Evolutionary conservation across 2,888 invertebrate species (phyloP).

Genomic region (Drosophila leonis): DNA sequence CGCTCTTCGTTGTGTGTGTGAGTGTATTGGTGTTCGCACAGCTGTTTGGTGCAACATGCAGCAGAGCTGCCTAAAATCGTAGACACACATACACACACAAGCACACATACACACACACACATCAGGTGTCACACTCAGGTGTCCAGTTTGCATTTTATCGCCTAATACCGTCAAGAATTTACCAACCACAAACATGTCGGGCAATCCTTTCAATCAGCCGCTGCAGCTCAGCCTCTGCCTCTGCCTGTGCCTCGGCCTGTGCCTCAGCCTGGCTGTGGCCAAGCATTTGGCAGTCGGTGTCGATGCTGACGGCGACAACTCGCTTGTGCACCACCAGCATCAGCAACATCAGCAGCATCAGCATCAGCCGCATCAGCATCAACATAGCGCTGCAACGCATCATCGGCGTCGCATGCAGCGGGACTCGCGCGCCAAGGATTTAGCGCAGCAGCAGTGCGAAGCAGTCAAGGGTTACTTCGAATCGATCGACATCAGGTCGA

Average conservation of each 20-base stretch:
- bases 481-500: slow-evolving; percentile 83
- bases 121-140: slow-evolving; percentile 22
- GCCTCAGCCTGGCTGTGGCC: slow-evolving; percentile 55
- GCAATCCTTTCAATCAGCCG: slow-evolving; percentile 33
- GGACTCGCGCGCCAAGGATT: slow-evolving; percentile 76
- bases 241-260: slow-evolving; percentile 40
- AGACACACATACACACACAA: slow-evolving; percentile 11
- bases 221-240: slow-evolving; percentile 52
- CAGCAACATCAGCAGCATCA: slow-evolving; percentile 27
- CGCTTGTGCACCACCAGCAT: slow-evolving; percentile 24
- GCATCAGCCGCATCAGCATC: slow-evolving; percentile 60
- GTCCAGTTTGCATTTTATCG: slow-evolving; percentile 32
- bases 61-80: slow-evolving; percentile 47
- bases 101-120: slow-evolving; percentile 4
- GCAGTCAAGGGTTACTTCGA: slow-evolving; percentile 82
- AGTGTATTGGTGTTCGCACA: slow-evolving; percentile 68
- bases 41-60: slow-evolving; percentile 74
- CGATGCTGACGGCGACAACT: slow-evolving; percentile 36
- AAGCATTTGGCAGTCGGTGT: slow-evolving; percentile 56
- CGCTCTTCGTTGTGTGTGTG: slow-evolving; percentile 37
- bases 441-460: slow-evolving; percentile 77
- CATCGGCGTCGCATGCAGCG: slow-evolving; percentile 79
- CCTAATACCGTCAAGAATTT: slow-evolving; percentile 43
- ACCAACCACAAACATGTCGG: slow-evolving; percentile 48
- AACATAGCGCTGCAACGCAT: slow-evolving; percentile 69